Base-by-base conservation (phyloP, 2,113 vertebrate species). In the Bambusicola thoracicus region DNA sequence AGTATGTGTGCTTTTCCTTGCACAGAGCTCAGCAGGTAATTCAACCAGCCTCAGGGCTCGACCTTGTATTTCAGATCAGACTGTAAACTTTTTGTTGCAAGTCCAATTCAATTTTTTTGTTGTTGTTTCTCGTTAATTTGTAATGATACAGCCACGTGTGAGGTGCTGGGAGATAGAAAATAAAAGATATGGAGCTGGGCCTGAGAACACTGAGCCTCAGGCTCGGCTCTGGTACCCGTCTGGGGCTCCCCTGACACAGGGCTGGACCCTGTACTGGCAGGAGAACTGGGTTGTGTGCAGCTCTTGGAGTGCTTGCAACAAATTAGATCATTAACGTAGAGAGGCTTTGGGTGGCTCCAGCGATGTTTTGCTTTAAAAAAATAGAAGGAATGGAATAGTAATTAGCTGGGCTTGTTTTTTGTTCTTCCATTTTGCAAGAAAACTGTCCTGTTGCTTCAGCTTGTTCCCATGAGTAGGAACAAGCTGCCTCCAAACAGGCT, bases 401-500 rank as follows among this genome's bases (percentile, higher is more conserved):
- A 70, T 93, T 76, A 73, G 79, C 68, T 77, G 51, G 68, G 13
- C 49, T 67, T 62, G 61, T 10, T 94, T 94, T 89, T 89, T 70
- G 43, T 93, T 90, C 68, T 96, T 92, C 41, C 20, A 6, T 92
- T 94, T 95, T 92, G 72, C 66, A 81, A 81, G 56, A 51, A 67
- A 83, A 53, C 58, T 38, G 53, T 76, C 49, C 79, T n/a, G n/a
- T 59, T 87, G 32, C 82, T 87, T 93, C 77, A 74, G 46, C 55
- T 46, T 30, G 2, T 93, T 94, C 62, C 74, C 73, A 56, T 38
- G 72, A 90, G 65, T 29, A 61, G 68, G 68, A 88, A 67, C 67
- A 84, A 65, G 62, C 55, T 84, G 61, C 69, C 56, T 91, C 15
- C 22, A 38, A 95, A 81, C 32, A 0, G 1, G 40, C 41, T 86